Evolutionary conservation across 2,113 vertebrate genomes (phyloP).

Genomic region (Megalops atlanticus): DNA sequence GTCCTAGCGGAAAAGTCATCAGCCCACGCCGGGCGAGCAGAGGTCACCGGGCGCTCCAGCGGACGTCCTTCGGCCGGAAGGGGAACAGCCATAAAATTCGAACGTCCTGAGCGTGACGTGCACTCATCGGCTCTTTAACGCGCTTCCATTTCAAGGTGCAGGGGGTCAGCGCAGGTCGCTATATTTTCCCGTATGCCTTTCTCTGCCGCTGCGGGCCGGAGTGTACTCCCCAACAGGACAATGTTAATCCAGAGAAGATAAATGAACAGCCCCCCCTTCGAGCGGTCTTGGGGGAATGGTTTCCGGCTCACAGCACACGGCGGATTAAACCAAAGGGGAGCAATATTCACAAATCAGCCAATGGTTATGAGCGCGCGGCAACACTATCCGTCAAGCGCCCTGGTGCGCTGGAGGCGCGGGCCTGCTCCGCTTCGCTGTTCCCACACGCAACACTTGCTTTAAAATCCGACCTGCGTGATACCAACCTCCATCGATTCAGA

Average conservation of each 20-base stretch:
- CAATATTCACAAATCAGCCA: conserved; percentile 65
- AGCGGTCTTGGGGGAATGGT: conserved; percentile 59
- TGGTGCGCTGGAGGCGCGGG: too few species aligned
- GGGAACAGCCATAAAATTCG: background rate
- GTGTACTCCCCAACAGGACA: conserved; percentile 46
- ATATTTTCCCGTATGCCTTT: conserved; percentile 37
- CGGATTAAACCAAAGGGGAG: conserved; percentile 68
- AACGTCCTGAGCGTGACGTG: background rate
- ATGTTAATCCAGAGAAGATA: conserved; percentile 66
- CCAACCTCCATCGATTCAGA: too few species aligned
- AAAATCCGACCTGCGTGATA: too few species aligned
- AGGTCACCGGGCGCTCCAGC: conserved; percentile 20
- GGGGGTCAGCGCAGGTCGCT: conserved; percentile 43
- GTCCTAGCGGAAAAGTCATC: conserved; percentile 16
- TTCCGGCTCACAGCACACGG: conserved; percentile 69
- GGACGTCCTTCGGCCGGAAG: conserved; percentile 29
- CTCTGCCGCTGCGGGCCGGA: conserved; percentile 18
- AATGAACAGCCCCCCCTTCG: conserved; percentile 63
- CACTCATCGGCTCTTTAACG: conserved; percentile 24
- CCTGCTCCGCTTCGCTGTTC: too few species aligned
- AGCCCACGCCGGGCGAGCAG: background rate
- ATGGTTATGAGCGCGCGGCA: conserved; percentile 49
- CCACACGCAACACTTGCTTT: too few species aligned
- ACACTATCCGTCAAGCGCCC: conserved; percentile 54
- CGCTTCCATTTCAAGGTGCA: conserved; percentile 35